These are phyloP conservation scores for Eristalinus aeneus DNA, from an alignment of 2,888 invertebrate species.

Conservation along the genomic window DNA sequence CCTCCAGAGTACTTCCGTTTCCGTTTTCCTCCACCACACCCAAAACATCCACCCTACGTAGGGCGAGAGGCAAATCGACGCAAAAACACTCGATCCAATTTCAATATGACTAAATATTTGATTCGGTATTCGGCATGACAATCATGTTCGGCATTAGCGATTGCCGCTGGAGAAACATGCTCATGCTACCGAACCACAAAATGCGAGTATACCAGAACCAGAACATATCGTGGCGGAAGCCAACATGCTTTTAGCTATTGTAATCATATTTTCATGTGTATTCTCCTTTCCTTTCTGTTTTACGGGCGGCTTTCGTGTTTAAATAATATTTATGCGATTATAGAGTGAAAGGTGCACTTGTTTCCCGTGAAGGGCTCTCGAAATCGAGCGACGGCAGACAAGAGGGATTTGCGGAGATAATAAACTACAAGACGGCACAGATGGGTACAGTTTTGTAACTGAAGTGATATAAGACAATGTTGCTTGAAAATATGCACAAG, in stretches of 20 bases:
- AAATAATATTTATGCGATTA: slow-evolving; percentile 1
- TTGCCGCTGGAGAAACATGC: slow-evolving; percentile 13
- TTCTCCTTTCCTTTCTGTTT: background rate
- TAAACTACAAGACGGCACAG: background rate
- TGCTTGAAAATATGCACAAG: background rate
- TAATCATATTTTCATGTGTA: slow-evolving; percentile 26
- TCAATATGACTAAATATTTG: slow-evolving; percentile 46
- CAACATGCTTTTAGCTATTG: slow-evolving; percentile 41
- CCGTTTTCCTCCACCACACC: background rate
- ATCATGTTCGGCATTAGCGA: slow-evolving; percentile 14
- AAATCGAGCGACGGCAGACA: background rate
- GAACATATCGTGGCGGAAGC: slow-evolving; percentile 17
- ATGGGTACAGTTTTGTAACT: background rate
- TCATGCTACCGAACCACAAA: slow-evolving; percentile 14
- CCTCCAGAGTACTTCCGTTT: background rate
- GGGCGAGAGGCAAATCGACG: background rate
- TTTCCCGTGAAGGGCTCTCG: background rate
- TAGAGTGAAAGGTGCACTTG: background rate
- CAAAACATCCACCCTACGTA: background rate
- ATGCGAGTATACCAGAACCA: background rate
- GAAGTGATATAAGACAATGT: background rate
- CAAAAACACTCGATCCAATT: slow-evolving; percentile 24
- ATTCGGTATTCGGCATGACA: slow-evolving; percentile 41
- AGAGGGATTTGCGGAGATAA: background rate
- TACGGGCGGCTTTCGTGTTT: slow-evolving; percentile 1